phyloP scores from a whole-genome alignment of 2,888 invertebrate species.

The Rotaria macrura region DNA sequence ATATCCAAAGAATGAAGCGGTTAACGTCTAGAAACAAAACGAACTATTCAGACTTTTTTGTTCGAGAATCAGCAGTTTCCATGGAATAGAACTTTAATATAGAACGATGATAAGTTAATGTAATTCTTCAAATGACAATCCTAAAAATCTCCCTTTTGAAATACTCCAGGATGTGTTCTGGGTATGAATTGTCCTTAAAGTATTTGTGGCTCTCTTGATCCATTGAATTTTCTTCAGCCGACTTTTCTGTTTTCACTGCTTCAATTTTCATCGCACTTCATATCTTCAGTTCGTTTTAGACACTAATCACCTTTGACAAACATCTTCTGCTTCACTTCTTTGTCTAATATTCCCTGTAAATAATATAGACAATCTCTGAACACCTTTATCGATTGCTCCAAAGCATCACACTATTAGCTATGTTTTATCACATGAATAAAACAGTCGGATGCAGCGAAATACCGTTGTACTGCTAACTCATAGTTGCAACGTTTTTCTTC shows the following conservation, averaged over 20 bases:
- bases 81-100: too few relatives aligned
- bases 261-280: conserved; percentile 59
- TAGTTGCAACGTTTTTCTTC: conserved; percentile 91
- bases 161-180: neutral
- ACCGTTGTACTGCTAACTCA: too few relatives aligned
- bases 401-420: too few relatives aligned
- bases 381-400: too few relatives aligned
- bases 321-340: conserved; percentile 89
- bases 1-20: too few relatives aligned
- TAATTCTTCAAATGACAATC: conserved; percentile 66
- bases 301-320: conserved; percentile 84
- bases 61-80: too few relatives aligned
- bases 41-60: too few relatives aligned
- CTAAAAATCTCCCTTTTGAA: neutral
- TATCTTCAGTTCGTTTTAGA: conserved; percentile 86
- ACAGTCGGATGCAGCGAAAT: conserved; percentile 93
- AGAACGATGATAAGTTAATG: too few relatives aligned
- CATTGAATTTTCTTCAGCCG: conserved; percentile 31
- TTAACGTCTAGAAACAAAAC: too few relatives aligned
- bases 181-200: neutral
- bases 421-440: conserved; percentile 97
- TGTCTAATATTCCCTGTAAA: conserved; percentile 82
- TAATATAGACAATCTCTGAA: neutral
- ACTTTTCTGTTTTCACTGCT: conserved; percentile 29
- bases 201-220: neutral